Evolutionary conservation across 2,797 vertebrate species (phyloP).

Genomic region (Thaleichthys pacificus): DNA sequence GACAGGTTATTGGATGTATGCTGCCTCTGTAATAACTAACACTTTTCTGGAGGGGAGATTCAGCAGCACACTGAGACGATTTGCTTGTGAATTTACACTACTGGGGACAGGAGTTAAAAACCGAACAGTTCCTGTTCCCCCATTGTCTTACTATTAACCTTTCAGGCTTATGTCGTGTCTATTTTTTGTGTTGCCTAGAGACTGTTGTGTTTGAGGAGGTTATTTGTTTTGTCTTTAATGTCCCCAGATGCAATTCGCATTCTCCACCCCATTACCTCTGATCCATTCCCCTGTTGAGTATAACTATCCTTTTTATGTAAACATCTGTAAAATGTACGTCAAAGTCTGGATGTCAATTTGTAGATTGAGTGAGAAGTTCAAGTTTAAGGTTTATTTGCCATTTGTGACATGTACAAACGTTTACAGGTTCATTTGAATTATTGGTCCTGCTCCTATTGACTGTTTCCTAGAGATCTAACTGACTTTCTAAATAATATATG

Average conservation of each 20-base stretch:
- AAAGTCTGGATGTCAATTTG: too few species aligned
- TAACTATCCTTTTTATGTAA: too few species aligned
- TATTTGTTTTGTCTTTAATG: constrained; percentile 13
- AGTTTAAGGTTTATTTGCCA: too few species aligned
- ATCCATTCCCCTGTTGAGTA: neutral
- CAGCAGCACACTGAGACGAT: constrained; percentile 30
- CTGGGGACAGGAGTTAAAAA: constrained; percentile 49
- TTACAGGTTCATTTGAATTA: too few species aligned
- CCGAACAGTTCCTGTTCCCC: constrained; percentile 23
- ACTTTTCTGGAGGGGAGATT: constrained; percentile 28
- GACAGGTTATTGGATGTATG: constrained; percentile 51
- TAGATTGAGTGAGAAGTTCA: too few species aligned
- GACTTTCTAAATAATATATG: too few species aligned
- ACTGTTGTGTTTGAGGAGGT: constrained; percentile 29
- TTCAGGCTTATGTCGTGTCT: constrained; percentile 38
- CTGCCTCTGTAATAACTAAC: constrained; percentile 46
- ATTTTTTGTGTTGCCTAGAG: constrained; percentile 39
- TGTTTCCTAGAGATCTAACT: too few species aligned
- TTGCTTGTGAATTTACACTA: constrained; percentile 58
- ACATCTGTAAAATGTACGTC: too few species aligned
- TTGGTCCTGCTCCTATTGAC: too few species aligned
- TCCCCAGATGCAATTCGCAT: constrained; percentile 13
- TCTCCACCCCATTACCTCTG: neutral
- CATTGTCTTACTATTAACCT: constrained; percentile 57
- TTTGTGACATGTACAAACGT: too few species aligned